phyloP scores from a whole-genome alignment of 2,888 invertebrate species.

The Dynastes hyllus region DNA sequence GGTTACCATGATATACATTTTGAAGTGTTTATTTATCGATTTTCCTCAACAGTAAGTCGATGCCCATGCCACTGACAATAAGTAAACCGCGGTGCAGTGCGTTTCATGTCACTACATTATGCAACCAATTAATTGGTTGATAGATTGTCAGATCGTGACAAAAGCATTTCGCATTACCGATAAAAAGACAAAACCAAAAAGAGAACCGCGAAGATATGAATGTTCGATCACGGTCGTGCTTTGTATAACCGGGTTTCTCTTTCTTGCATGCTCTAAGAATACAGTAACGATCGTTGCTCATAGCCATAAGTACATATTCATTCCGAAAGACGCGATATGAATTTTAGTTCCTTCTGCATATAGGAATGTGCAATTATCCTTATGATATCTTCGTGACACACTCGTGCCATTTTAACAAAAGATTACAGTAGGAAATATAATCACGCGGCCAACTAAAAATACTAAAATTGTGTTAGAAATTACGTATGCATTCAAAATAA shows the following conservation, averaged over 20 bases:
- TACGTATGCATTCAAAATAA: no score
- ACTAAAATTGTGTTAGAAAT: no score
- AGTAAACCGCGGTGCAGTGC: slow-evolving; percentile 60
- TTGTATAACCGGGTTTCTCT: slow-evolving; percentile 60
- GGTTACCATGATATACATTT: slow-evolving; percentile 13
- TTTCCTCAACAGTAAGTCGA: slow-evolving; percentile 43
- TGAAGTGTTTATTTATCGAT: slow-evolving; percentile 51
- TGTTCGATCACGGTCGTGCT: slow-evolving; percentile 54
- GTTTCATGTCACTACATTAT: slow-evolving; percentile 66
- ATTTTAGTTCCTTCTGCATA: no score
- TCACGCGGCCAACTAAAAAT: no score
- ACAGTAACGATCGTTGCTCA: no score
- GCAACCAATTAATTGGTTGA: slow-evolving; percentile 66
- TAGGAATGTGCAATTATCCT: background rate
- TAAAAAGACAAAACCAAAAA: slow-evolving; percentile 34
- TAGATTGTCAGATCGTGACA: slow-evolving; percentile 63
- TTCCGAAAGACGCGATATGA: no score
- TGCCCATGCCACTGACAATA: slow-evolving; percentile 41
- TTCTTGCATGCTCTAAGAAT: slow-evolving; percentile 10
- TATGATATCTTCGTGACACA: background rate
- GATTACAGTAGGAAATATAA: no score
- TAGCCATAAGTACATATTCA: no score
- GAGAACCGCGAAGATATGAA: slow-evolving; percentile 15
- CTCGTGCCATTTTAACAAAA: no score
- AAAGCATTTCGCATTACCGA: slow-evolving; percentile 59